These are phyloP conservation scores for Hylia prasina DNA, from an alignment of 2,113 vertebrate species.

Conservation along the genomic window DNA sequence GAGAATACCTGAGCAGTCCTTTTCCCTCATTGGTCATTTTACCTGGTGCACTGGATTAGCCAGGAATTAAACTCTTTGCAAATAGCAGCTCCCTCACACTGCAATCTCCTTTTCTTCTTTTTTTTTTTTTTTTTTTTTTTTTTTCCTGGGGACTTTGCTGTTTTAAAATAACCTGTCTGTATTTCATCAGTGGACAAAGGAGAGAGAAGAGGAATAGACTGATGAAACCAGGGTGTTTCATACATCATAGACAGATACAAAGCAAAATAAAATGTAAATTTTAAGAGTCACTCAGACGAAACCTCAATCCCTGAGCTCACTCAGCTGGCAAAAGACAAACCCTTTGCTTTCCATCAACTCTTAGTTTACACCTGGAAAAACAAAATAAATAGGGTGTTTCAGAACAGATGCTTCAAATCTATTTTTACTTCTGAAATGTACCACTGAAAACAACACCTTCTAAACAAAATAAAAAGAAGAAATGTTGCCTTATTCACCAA, in stretches of 20 bases:
- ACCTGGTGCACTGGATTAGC: not conserved
- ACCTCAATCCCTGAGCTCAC: not conserved
- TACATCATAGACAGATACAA: not conserved
- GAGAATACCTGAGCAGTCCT: not conserved
- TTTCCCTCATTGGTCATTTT: not conserved
- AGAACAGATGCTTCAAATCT: not conserved
- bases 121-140: not conserved
- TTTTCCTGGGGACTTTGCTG: not conserved
- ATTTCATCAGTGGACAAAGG: not conserved
- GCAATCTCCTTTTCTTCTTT: not conserved
- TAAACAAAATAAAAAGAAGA: not conserved
- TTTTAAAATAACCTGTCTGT: not conserved
- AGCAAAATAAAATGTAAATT: not conserved
- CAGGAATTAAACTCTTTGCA: not conserved
- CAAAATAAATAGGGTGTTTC: not conserved
- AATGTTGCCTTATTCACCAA: not conserved
- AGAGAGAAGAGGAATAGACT: not conserved
- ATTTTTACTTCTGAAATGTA: not conserved
- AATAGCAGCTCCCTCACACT: not conserved
- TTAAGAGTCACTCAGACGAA: not conserved
- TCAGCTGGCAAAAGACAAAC: not conserved
- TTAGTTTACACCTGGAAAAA: not conserved
- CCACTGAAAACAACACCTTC: not conserved
- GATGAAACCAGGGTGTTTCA: not conserved
- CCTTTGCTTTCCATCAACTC: not conserved